Conservation (phyloP, 2,888 invertebrate species). For the Hemistola chrysoprasaria region DNA sequence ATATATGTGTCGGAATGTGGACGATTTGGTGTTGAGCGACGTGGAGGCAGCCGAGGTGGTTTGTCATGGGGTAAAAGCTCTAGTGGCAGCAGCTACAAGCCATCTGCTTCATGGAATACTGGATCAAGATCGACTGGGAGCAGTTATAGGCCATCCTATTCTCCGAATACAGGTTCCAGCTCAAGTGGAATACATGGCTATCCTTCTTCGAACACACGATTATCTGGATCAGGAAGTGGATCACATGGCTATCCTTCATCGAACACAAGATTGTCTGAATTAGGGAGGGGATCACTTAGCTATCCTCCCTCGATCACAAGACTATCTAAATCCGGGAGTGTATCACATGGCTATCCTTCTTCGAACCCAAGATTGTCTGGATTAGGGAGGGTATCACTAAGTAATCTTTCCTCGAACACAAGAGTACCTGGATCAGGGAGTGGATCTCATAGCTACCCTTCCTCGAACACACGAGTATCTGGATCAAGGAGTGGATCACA, state of each 20-base stretch:
- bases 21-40: no score
- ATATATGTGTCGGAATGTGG: no score
- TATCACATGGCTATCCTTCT: background rate
- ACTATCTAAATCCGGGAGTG: background rate
- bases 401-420: conserved; percentile 25
- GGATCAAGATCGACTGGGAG: no score
- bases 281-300: conserved; percentile 10
- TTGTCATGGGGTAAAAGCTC: no score
- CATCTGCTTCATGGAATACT: background rate
- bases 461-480: conserved; percentile 33
- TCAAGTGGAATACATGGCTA: conserved; percentile 20
- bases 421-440: conserved; percentile 4
- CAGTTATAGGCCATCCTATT: conserved; percentile 21
- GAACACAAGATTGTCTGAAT: conserved; percentile 18
- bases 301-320: conserved; percentile 22
- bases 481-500: conserved; percentile 25
- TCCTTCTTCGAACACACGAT: conserved; percentile 13
- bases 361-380: conserved; percentile 31
- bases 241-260: conserved; percentile 19
- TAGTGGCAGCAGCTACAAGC: no score
- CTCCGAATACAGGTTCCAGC: conserved; percentile 22
- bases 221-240: conserved; percentile 13
- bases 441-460: conserved; percentile 21
- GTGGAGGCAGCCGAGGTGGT: no score
- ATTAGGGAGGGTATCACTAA: conserved; percentile 12